A percentile compares a stretch with the other conserved stretches of the same genome.
Evolutionary conservation across 2,113 vertebrate species (phyloP).

Genomic region (Noturus placidus): DNA sequence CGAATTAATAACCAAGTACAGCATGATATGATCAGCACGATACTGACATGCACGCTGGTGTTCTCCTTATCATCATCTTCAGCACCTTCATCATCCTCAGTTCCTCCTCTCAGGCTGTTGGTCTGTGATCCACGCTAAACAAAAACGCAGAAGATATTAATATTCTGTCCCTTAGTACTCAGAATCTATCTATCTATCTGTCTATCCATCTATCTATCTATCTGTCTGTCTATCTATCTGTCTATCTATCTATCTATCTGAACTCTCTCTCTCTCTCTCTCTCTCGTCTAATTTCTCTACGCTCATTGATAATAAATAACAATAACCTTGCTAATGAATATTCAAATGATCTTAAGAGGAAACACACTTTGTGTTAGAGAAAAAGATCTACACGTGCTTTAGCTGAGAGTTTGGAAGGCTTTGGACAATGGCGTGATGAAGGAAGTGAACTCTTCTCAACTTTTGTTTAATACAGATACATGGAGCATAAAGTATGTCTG

Average conservation of each 20-base stretch:
- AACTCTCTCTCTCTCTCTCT: too few species aligned
- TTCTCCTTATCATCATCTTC: conserved; percentile 39
- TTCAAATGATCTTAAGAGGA: not conserved
- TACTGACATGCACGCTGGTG: not conserved
- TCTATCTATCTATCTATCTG: too few species aligned
- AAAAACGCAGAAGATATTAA: not conserved
- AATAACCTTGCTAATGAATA: too few species aligned
- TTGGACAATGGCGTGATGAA: too few species aligned
- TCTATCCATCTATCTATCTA: not conserved
- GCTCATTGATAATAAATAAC: too few species aligned
- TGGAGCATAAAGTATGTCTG: too few species aligned
- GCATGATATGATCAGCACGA: not conserved
- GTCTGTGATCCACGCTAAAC: not conserved
- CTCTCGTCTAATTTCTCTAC: too few species aligned
- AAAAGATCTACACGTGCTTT: not conserved
- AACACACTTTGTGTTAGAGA: not conserved
- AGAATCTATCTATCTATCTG: not conserved
- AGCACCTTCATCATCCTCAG: conserved; percentile 9
- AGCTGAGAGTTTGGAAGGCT: too few species aligned
- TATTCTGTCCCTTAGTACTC: not conserved
- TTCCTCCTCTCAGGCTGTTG: not conserved
- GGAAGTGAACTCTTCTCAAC: too few species aligned
- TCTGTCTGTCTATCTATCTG: not conserved
- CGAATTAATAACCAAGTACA: not conserved
- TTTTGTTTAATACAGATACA: too few species aligned